Conservation (phyloP, 2,888 invertebrate genomes). For the Yponomeuta cagnagella region DNA sequence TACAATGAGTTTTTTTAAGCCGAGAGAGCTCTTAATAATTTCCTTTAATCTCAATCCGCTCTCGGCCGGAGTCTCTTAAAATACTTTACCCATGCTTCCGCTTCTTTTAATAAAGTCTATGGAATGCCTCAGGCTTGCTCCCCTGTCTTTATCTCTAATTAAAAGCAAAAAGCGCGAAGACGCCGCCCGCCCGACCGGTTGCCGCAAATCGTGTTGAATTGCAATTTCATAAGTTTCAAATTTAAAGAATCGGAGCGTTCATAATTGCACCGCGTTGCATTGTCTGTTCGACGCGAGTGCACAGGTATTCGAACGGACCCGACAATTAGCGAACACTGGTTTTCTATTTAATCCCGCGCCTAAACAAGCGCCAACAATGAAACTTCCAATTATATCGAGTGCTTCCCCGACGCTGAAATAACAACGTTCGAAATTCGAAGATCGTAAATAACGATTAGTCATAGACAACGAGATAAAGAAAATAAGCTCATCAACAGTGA, state of each 20-base stretch:
- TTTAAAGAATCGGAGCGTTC: slow-evolving; percentile 66
- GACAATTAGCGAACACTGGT: slow-evolving; percentile 51
- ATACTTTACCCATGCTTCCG: slow-evolving; percentile 73
- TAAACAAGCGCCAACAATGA: slow-evolving; percentile 55
- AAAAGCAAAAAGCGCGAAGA: slow-evolving; percentile 53
- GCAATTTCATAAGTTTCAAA: slow-evolving; percentile 69
- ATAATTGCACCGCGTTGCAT: slow-evolving; percentile 59
- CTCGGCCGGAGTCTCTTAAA: slow-evolving; percentile 69
- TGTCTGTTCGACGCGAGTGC: slow-evolving; percentile 57
- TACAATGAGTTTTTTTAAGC: slow-evolving; percentile 49
- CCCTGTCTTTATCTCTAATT: slow-evolving; percentile 66
- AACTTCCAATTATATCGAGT: slow-evolving; percentile 35
- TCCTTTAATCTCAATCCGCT: slow-evolving; percentile 71
- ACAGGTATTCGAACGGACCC: slow-evolving; percentile 59
- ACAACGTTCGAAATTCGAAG: slow-evolving; percentile 40
- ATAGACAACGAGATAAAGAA: slow-evolving; percentile 54
- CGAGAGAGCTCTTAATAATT: slow-evolving; percentile 69
- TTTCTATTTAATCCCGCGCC: slow-evolving; percentile 51
- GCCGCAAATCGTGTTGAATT: slow-evolving; percentile 49
- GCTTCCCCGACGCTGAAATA: slow-evolving; percentile 47
- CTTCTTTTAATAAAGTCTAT: slow-evolving; percentile 71
- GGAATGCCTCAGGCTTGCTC: slow-evolving; percentile 62
- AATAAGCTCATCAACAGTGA: slow-evolving; percentile 66
- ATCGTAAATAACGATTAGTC: slow-evolving; percentile 59
- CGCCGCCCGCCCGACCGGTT: slow-evolving; percentile 32